Base-by-base conservation (phyloP, 2,113 vertebrate genomes). In the Serinus canaria region DNA sequence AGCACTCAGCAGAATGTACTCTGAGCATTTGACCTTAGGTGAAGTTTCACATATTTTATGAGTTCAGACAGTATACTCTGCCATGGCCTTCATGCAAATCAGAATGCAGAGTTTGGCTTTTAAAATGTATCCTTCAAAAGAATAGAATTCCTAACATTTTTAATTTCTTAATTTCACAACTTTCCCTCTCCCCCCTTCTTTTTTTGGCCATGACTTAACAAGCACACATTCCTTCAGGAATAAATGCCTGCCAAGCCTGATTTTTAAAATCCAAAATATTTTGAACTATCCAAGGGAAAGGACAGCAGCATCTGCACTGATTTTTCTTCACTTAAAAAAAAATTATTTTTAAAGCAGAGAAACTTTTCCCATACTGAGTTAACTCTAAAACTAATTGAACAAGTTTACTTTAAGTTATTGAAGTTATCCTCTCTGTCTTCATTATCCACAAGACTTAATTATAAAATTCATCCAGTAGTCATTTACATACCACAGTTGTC, bases 241-340 rank as follows among this genome's bases (percentile, higher is more conserved):
- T 83, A 92, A 49, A 77, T 68, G 81, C 44, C 58, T 93, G 90
- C 85, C 74, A 95, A 95, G 52, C n/a, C 39, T 74, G 56, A 91
- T 70, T 79, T 89, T 93, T 83, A 87, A 94, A 86, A 96, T 87
- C 50, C 25, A 74, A 95, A 89, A 20, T 17, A 81, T 94, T 92
- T 56, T 59, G 21, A 94, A 94, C 89, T 91, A 81, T 93, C 58
- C 81, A 85, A 93, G 47, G 60, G 55, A 89, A 93, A 94, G 76
- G 87, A 91, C 33, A 82, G 83, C 31, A 90, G 79, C 47, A 89
- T 93, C 17, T 87, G 72, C 43, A 74, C 50, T 67, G 18, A 7
- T 83, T 85, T 79, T 39, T 87, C 50, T 52, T 60, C 3, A 12
- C 10, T 50, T 63, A 72, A 35, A 24, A 58, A 53, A 19, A 53